Conservation (phyloP, 2,113 vertebrate genomes). For the Piprites chloris region DNA sequence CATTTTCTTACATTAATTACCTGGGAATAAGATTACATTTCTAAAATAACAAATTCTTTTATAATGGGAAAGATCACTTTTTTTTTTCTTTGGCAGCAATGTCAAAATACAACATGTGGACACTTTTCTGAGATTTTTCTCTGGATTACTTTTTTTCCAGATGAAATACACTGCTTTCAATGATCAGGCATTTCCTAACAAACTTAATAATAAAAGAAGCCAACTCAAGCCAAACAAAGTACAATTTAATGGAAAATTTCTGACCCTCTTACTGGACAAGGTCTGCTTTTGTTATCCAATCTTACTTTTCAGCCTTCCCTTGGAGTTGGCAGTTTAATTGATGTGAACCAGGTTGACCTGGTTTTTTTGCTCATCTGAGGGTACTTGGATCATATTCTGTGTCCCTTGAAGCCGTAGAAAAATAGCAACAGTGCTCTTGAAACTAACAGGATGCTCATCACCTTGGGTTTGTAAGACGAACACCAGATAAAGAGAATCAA, state of each 20-base stretch:
- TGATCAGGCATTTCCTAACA: neutral
- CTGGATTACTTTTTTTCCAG: neutral
- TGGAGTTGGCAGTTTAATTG: conserved; percentile 42
- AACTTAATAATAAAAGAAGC: neutral
- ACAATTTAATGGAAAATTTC: conserved; percentile 14
- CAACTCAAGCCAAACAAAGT: neutral
- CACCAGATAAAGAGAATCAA: conserved; percentile 66
- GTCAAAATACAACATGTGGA: neutral
- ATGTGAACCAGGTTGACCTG: conserved; percentile 38
- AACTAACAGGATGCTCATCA: conserved; percentile 63
- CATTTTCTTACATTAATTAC: neutral
- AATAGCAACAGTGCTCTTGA: conserved; percentile 61
- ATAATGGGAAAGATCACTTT: neutral
- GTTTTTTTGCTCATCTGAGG: conserved; percentile 11
- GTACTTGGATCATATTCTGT: conserved; percentile 45
- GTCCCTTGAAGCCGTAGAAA: conserved; percentile 57
- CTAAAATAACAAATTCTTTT: neutral
- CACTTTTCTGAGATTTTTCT: neutral
- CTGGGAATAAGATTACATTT: neutral
- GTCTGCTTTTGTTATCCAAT: conserved; percentile 11
- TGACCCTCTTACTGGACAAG: neutral
- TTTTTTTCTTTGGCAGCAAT: neutral
- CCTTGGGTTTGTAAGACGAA: conserved; percentile 66
- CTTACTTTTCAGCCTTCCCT: conserved; percentile 10
- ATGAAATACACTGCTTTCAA: neutral